Base-by-base conservation (phyloP, 2,797 vertebrate genomes). In the Sebastes goodei region DNA sequence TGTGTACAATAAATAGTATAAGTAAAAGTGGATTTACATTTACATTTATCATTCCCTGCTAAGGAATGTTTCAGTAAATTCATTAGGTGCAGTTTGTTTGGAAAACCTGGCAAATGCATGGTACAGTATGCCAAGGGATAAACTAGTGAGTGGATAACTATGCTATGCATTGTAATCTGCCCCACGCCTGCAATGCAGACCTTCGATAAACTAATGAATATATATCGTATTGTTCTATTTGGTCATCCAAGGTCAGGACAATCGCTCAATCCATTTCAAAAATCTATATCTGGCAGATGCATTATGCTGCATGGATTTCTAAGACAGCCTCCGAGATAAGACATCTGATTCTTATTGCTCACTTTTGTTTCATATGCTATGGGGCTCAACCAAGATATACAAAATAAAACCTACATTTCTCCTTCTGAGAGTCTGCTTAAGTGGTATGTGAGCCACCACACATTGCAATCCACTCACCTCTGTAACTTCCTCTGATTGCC, bases 401-500 rank as follows among this genome's bases (percentile, higher is more conserved):
- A n/a, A 57, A 76, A 64, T 35, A 53, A 80, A 56, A 32, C 5
- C 9, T 30, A 25, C 17, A 74, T 67, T 29, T 77, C 17, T 32
- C 2, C 11, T 46, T 60, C 56, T 67, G 27, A 76, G 78, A 76
- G 66, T 61, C 14, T 46, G 21, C 65, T 75, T 71, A 75, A 81
- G 74, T 79, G 32, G 68, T 20, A 30, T 52, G 32, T 76, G 56
- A 60, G 42, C 53, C 61, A 38, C 3, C 7, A 33, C 66, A 74
- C 25, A 68, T 69, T 55, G 30, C 27, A 42, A 63, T 30, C 42
- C 77, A 74, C 17, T 88, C 63, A 76, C 59, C 72, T 74, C 42
- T 64, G 33, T 38, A 73, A 83, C 77, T 69, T 82, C 15, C 27
- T 56, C 17, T 60, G 80, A 75, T 33, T 78, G 27, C 72, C 76